Conservation (phyloP, 2,888 invertebrate genomes). For the Phaedon cochleariae region DNA sequence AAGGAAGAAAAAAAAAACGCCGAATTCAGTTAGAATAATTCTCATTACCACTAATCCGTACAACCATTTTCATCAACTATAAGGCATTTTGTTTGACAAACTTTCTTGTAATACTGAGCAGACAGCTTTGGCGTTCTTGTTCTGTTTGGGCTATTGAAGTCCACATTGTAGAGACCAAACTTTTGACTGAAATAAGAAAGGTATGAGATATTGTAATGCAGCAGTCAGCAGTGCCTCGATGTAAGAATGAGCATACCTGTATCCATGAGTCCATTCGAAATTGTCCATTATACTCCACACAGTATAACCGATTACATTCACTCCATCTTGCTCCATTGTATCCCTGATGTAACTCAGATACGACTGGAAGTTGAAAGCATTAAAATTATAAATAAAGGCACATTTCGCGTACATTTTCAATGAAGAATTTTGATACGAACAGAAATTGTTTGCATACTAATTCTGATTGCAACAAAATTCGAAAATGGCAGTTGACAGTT, state of each 20-base stretch:
- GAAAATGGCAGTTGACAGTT: no score
- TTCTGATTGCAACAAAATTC: no score
- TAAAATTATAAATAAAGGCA: background rate
- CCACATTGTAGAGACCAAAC: conserved; percentile 76
- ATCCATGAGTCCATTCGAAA: conserved; percentile 63
- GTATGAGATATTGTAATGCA: background rate
- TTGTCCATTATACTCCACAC: conserved; percentile 55
- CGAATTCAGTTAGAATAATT: no score
- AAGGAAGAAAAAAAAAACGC: no score
- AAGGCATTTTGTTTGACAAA: conserved; percentile 59
- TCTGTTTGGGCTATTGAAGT: conserved; percentile 68
- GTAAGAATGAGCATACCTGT: conserved; percentile 55
- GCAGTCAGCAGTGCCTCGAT: background rate
- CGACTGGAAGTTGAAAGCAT: background rate
- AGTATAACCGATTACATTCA: conserved; percentile 60
- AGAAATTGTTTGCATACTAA: no score
- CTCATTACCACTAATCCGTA: background rate
- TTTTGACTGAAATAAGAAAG: conserved; percentile 65
- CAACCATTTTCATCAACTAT: conserved; percentile 48
- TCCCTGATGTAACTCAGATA: background rate
- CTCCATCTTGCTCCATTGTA: conserved; percentile 52
- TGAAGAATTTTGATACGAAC: no score
- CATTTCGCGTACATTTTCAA: no score
- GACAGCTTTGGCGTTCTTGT: conserved; percentile 73
- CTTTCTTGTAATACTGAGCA: conserved; percentile 65